Evolutionary conservation across 92 coral and sea anemone genomes (phyloP).

Genomic region (Epizoanthus rinbou): DNA sequence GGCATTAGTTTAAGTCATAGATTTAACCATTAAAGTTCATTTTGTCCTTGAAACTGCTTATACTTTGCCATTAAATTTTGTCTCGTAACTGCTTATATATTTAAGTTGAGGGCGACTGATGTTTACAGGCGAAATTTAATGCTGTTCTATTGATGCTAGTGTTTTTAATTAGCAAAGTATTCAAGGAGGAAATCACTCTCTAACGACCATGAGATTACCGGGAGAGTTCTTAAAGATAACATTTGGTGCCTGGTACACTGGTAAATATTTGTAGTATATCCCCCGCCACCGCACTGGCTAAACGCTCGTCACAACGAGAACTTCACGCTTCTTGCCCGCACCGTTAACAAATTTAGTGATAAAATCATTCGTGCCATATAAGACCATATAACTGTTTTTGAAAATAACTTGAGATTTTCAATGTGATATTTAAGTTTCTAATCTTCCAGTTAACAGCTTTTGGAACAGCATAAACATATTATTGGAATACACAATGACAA

Average conservation of each 20-base stretch:
- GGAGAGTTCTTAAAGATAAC: constrained; percentile 26
- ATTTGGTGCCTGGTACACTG: background rate
- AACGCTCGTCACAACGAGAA: background rate
- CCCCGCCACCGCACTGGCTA: background rate
- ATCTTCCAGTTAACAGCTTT: background rate
- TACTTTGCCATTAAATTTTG: background rate
- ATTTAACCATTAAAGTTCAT: background rate
- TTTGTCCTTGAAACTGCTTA: background rate
- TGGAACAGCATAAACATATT: background rate
- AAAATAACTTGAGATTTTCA: background rate
- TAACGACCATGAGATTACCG: constrained; percentile 41
- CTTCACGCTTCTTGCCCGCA: background rate
- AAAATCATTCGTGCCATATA: too few relatives aligned
- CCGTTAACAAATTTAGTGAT: too few relatives aligned
- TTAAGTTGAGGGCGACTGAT: background rate
- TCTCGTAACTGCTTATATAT: background rate
- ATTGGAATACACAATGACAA: constrained; percentile 10
- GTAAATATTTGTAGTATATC: constrained; percentile 24
- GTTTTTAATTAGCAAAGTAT: constrained; percentile 29
- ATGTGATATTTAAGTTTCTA: constrained; percentile 2
- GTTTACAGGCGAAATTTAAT: constrained; percentile 5
- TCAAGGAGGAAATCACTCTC: constrained; percentile 20
- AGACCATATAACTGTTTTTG: background rate
- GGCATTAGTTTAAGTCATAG: background rate
- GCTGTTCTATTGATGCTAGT: background rate